These are phyloP conservation scores for Apogon talboti DNA, from an alignment of 2,797 vertebrate genomes.

Conservation along the genomic window DNA sequence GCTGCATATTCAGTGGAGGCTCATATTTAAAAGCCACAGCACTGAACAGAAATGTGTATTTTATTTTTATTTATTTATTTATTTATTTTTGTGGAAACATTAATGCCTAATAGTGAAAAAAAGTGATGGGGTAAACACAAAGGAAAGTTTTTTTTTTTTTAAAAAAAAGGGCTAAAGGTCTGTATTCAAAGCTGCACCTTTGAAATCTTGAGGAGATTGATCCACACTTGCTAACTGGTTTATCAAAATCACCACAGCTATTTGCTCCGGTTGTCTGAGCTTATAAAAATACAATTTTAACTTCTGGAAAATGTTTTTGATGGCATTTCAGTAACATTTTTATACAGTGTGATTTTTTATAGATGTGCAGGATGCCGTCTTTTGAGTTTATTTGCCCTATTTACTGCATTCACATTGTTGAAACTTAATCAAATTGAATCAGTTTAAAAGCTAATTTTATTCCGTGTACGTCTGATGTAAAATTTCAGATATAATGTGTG, in stretches of 20 bases:
- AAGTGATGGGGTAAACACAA: conserved; percentile 44
- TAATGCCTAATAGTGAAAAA: conserved; percentile 56
- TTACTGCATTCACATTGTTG: conserved; percentile 47
- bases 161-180: conserved; percentile 53
- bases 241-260: conserved; percentile 82
- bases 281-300: conserved; percentile 80
- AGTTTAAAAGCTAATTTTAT: too few relatives aligned
- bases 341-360: conserved; percentile 19
- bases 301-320: conserved; percentile 77
- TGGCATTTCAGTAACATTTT: conserved; percentile 71
- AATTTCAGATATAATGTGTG: too few relatives aligned
- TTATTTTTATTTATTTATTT: conserved; percentile 52
- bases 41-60: conserved; percentile 38
- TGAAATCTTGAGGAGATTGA: conserved; percentile 75
- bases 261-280: conserved; percentile 79
- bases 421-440: conserved; percentile 52
- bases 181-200: conserved; percentile 78
- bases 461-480: too few relatives aligned
- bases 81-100: conserved; percentile 45
- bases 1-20: conserved; percentile 66
- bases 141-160: conserved; percentile 76
- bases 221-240: conserved; percentile 82
- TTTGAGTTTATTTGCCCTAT: conserved; percentile 54
- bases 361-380: conserved; percentile 56
- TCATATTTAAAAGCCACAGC: conserved; percentile 67